Evolutionary conservation across 2,113 vertebrate genomes (phyloP).

Genomic region (Acanthochromis polyacanthus): DNA sequence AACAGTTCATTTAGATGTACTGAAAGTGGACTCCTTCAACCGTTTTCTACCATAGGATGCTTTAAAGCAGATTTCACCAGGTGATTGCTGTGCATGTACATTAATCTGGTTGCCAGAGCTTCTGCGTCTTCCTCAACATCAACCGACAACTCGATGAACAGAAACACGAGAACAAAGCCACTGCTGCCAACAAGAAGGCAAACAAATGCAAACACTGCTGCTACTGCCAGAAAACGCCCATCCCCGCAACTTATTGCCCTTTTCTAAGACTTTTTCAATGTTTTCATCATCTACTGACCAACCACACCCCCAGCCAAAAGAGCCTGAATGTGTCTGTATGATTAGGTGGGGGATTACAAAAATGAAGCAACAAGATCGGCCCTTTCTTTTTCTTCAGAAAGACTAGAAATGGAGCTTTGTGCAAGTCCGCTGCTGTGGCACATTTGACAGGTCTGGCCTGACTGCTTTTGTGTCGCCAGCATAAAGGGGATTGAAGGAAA

Average conservation of each 20-base stretch:
- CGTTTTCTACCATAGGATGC: slow-evolving; percentile 16
- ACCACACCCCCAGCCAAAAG: slow-evolving; percentile 62
- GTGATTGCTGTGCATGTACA: background rate
- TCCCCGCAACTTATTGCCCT: slow-evolving; percentile 92
- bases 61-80: slow-evolving; percentile 2
- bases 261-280: slow-evolving; percentile 89
- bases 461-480: slow-evolving; percentile 92
- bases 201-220: slow-evolving; percentile 93
- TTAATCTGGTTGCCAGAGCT: slow-evolving; percentile 14
- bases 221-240: slow-evolving; percentile 85
- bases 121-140: slow-evolving; percentile 67
- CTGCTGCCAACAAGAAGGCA: slow-evolving; percentile 88
- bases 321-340: slow-evolving; percentile 62
- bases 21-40: background rate
- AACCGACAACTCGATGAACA: slow-evolving; percentile 81
- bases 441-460: slow-evolving; percentile 94
- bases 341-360: slow-evolving; percentile 74
- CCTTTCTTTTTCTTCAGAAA: slow-evolving; percentile 77
- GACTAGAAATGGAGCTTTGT: slow-evolving; percentile 90
- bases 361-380: slow-evolving; percentile 81
- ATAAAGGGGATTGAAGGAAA: slow-evolving; percentile 91
- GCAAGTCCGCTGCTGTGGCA: slow-evolving; percentile 88
- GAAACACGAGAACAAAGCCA: slow-evolving; percentile 61
- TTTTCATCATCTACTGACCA: slow-evolving; percentile 74
- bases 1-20: background rate